Percentiles rank a stretch among this genome's conserved stretches.
These are phyloP conservation scores for Sussaba pulchella DNA, from an alignment of 2,888 invertebrate genomes.

Conservation along the genomic window DNA sequence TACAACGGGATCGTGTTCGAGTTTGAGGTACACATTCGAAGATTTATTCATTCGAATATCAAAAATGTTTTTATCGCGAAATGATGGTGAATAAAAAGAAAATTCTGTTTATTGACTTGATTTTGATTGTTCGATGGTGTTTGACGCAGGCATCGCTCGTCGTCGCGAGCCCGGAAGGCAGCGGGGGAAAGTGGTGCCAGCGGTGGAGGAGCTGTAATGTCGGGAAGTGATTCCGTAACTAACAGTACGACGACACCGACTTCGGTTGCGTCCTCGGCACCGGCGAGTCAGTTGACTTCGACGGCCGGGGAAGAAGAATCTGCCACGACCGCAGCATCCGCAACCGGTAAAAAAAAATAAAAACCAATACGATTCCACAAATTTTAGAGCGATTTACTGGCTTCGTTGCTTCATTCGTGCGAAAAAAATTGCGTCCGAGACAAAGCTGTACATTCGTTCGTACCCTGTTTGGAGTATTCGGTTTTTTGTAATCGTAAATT, in stretches of 20 bases:
- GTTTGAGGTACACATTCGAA: slow-evolving; percentile 87
- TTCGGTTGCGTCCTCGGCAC: slow-evolving; percentile 78
- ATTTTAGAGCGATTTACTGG: too few species aligned
- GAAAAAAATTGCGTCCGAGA: too few species aligned
- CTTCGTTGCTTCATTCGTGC: too few species aligned
- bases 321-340: slow-evolving; percentile 78
- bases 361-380: too few species aligned
- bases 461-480: too few species aligned
- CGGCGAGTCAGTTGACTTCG: slow-evolving; percentile 78
- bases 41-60: too few species aligned
- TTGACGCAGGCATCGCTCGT: slow-evolving; percentile 83
- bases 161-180: slow-evolving; percentile 84
- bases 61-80: background rate
- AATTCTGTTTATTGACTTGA: too few species aligned
- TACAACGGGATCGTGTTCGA: slow-evolving; percentile 89
- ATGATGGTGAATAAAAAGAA: slow-evolving; percentile 15
- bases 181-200: slow-evolving; percentile 85
- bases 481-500: slow-evolving; percentile 7
- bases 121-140: slow-evolving; percentile 54
- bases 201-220: slow-evolving; percentile 76
- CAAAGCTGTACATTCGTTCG: too few species aligned
- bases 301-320: slow-evolving; percentile 80
- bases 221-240: slow-evolving; percentile 80
- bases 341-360: slow-evolving; percentile 74
- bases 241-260: slow-evolving; percentile 78